Evolutionary conservation across 2,113 vertebrate genomes (phyloP).

Genomic region (Budorcas taxicolor): DNA sequence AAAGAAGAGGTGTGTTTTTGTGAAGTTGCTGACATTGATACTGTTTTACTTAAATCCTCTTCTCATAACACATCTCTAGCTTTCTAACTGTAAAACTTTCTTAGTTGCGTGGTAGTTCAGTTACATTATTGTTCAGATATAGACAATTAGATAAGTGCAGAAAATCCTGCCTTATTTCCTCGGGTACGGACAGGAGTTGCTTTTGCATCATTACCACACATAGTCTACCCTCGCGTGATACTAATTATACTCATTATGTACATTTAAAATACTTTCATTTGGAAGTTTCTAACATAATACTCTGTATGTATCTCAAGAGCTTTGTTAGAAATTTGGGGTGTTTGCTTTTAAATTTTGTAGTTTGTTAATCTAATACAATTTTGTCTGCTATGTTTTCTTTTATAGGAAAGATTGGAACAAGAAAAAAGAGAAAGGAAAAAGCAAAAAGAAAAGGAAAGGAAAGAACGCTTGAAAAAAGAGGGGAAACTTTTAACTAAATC

Average conservation of each 20-base stretch:
- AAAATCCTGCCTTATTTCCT: not conserved
- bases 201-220: not conserved
- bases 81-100: not conserved
- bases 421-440: constrained; percentile 97
- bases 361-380: not conserved
- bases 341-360: constrained; percentile 26
- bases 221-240: not conserved
- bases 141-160: not conserved
- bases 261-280: constrained; percentile 29
- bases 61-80: not conserved
- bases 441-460: constrained; percentile 97
- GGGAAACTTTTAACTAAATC: constrained; percentile 95
- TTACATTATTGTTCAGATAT: not conserved
- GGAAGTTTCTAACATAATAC: not conserved
- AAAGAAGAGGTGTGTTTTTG: constrained; percentile 87
- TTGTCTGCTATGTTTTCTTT: constrained; percentile 14
- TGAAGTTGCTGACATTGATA: not conserved
- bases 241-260: not conserved
- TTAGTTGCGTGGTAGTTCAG: not conserved
- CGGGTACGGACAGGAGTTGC: not conserved
- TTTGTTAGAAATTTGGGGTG: not conserved
- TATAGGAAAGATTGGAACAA: constrained; percentile 93
- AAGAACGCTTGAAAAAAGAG: constrained; percentile 97
- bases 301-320: not conserved
- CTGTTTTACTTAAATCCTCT: not conserved